These are phyloP conservation scores for Coleophora flavipennella DNA, from an alignment of 2,888 invertebrate species.

Conservation along the genomic window DNA sequence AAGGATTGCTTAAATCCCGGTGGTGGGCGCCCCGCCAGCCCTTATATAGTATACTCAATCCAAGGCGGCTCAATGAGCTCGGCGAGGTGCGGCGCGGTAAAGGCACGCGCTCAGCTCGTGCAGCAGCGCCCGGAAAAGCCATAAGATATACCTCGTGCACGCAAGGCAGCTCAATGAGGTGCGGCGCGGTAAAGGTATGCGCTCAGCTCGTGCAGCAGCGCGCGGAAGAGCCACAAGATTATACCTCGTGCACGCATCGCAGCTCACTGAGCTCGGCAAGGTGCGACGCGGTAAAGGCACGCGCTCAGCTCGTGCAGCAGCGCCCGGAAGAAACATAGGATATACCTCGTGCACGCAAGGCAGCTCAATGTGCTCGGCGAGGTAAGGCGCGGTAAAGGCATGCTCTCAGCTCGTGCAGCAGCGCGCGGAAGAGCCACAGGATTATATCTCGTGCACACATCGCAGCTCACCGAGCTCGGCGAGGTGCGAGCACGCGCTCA, in stretches of 20 bases:
- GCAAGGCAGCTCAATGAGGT: conserved; percentile 89
- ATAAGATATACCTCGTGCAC: conserved; percentile 79
- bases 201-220: conserved; percentile 82
- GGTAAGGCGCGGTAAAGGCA: conserved; percentile 82
- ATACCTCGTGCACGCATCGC: conserved; percentile 84
- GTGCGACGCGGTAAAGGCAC: conserved; percentile 86
- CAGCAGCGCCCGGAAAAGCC: conserved; percentile 55
- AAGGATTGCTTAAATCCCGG: too few relatives aligned
- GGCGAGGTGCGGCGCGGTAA: too few relatives aligned
- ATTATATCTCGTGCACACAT: too few relatives aligned
- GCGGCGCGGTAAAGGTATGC: conserved; percentile 86
- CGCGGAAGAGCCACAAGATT: conserved; percentile 86
- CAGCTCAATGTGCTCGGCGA: conserved; percentile 88
- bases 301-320: too few relatives aligned
- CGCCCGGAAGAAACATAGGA: too few relatives aligned
- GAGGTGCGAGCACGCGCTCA: too few relatives aligned
- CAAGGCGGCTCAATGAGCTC: too few relatives aligned
- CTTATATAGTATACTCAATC: too few relatives aligned
- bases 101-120: too few relatives aligned
- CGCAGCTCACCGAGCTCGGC: too few relatives aligned
- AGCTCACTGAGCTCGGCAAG: conserved; percentile 84
- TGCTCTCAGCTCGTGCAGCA: conserved; percentile 81
- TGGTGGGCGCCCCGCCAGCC: too few relatives aligned
- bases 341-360: too few relatives aligned
- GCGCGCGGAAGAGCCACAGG: conserved; percentile 86